Evolutionary conservation across 2,113 vertebrate genomes (phyloP).

Genomic region (Petaurus breviceps): DNA sequence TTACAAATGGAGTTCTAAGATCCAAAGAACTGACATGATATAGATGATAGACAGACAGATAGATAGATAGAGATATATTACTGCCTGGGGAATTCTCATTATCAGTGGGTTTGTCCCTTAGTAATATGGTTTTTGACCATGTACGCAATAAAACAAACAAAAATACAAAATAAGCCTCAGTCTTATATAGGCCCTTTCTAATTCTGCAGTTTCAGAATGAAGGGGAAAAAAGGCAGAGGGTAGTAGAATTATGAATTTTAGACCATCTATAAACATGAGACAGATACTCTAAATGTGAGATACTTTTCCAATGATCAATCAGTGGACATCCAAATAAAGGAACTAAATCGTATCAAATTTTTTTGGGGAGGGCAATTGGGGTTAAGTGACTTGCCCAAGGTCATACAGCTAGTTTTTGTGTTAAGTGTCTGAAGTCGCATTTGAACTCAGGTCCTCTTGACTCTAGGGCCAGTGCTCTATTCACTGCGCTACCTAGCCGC

Average conservation of each 20-base stretch:
- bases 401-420: too few species aligned
- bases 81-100: not conserved
- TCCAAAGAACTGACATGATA: not conserved
- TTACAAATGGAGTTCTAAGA: not conserved
- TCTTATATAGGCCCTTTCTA: not conserved
- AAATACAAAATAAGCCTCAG: not conserved
- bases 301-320: not conserved
- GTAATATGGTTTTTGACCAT: not conserved
- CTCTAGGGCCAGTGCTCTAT: too few species aligned
- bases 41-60: too few species aligned
- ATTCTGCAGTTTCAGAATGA: not conserved
- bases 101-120: not conserved
- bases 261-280: not conserved
- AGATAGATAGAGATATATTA: too few species aligned
- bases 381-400: too few species aligned
- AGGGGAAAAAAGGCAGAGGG: not conserved
- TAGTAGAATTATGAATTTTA: not conserved
- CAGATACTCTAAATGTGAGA: not conserved
- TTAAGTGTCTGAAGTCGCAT: too few species aligned
- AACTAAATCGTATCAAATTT: too few species aligned
- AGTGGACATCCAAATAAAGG: not conserved
- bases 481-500: too few species aligned
- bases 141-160: not conserved
- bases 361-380: too few species aligned
- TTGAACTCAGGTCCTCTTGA: too few species aligned